Evolutionary conservation across 2,888 invertebrate genomes (phyloP), one percentile per base, ranked within the genome.

Genomic region (Drosophila buzzatii): DNA sequence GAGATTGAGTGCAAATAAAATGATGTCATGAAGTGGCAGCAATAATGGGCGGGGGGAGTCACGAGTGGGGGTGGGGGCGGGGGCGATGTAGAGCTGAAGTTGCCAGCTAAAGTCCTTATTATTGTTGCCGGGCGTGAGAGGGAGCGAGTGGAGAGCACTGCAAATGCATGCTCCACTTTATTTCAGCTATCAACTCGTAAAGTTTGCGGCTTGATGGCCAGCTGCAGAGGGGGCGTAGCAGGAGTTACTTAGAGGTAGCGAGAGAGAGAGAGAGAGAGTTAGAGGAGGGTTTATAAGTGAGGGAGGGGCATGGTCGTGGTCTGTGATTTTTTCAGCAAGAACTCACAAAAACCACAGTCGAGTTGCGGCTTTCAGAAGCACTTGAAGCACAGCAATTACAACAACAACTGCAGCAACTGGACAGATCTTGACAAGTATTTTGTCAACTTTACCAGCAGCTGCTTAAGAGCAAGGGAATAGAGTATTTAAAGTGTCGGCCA

Each of bases 1-100:
- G 85, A 87, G 87, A 89, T 87, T 87, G 89, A 87, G 87, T 87
- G 87, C 87, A 87, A 87, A 87, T 87, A 89, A 87, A 87, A 87
- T 89, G 87, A 89, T 89, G 89, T 82, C 85, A 76, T 86, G 85
- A 89, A 86, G 85, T 84, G 84, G 81, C 68, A 81, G 79, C 51
- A 39, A 53, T 53, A 27, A 39, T 27, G 60, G 49, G 56, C 62
- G 6, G 59, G 62, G 12, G 56, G 8, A 31, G 42, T 27, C n/a
- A n/a, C 3, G 20, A 6, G 9, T 12, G 27, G 49, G 37, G 8
- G 23, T n/a, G n/a, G 20, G 0, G 33, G 3, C 8, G 27, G 27
- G 8, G 35, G 8, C 3, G 18, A 1, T 31, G 18, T 2, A 8
- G 42, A 2, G 14, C 2, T 10, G 53, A n/a, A 55, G 55, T 12